Conservation (phyloP, 2,113 vertebrate genomes). For the Rhipidura dahli region DNA sequence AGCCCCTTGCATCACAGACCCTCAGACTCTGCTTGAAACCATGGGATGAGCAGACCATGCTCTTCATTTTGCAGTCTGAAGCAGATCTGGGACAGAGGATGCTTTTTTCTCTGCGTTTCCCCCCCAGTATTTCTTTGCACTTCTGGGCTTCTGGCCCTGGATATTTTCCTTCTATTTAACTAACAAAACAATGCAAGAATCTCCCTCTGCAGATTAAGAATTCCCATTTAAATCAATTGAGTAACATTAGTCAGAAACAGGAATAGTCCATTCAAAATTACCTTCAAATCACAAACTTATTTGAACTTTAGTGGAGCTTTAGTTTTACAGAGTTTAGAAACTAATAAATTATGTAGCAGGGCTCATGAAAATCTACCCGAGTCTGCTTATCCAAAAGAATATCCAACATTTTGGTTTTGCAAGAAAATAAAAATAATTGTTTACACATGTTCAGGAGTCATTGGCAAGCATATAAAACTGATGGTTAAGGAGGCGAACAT, state of each 20-base stretch:
- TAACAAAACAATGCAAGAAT: background rate
- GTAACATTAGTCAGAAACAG: background rate
- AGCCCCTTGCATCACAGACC: background rate
- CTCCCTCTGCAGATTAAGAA: background rate
- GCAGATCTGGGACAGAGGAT: background rate
- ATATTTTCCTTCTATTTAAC: background rate
- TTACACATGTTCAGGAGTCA: constrained; percentile 53
- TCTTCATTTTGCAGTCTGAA: background rate
- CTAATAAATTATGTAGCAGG: constrained; percentile 61
- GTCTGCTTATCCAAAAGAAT: constrained; percentile 7
- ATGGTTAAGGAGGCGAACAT: constrained; percentile 18
- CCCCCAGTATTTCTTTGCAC: background rate
- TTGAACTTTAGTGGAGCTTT: constrained; percentile 64
- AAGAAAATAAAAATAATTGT: constrained; percentile 71
- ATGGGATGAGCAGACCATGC: background rate
- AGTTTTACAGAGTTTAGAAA: constrained; percentile 70
- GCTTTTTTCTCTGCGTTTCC: background rate
- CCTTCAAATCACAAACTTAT: constrained; percentile 48
- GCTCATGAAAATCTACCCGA: constrained; percentile 55
- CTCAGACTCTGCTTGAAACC: background rate
- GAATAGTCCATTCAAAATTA: constrained; percentile 21
- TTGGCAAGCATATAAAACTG: constrained; percentile 49
- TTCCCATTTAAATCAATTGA: background rate
- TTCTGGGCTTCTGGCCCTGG: background rate
- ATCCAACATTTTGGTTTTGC: constrained; percentile 50